These are phyloP conservation scores for Corynorhinus townsendii DNA, from an alignment of 2,113 vertebrate genomes.

Conservation along the genomic window DNA sequence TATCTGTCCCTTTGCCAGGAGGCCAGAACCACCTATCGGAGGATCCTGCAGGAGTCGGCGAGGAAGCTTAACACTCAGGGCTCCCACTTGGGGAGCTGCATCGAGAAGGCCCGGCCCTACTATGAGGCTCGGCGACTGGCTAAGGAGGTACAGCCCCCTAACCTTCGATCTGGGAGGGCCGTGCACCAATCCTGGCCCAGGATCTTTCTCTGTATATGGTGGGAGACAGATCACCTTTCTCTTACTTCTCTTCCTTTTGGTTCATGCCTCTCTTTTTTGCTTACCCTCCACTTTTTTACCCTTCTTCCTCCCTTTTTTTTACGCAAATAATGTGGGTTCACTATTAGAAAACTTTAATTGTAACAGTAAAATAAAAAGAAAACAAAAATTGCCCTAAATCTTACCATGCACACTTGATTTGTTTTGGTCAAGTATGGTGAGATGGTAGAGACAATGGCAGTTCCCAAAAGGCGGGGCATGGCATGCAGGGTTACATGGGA, in stretches of 20 bases:
- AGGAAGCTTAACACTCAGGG: slow-evolving; percentile 90
- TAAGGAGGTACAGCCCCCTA: slow-evolving; percentile 83
- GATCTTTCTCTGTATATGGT: neutral
- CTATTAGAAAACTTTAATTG: neutral
- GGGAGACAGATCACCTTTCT: neutral
- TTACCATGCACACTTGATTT: neutral
- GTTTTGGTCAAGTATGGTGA: neutral
- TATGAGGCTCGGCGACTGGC: slow-evolving; percentile 91
- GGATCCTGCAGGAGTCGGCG: slow-evolving; percentile 91
- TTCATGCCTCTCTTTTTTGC: neutral
- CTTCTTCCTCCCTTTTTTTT: neutral
- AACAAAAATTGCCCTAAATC: neutral
- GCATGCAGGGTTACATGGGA: neutral
- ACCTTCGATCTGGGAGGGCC: neutral
- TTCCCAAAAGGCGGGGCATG: neutral
- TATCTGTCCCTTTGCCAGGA: slow-evolving; percentile 78
- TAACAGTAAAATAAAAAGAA: neutral
- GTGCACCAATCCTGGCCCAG: neutral
- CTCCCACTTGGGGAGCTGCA: slow-evolving; percentile 89
- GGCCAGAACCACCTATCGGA: slow-evolving; percentile 90
- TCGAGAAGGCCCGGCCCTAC: slow-evolving; percentile 92
- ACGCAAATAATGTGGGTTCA: neutral
- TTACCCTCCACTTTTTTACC: neutral
- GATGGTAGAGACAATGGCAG: neutral
- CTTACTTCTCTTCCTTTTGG: neutral